Base-by-base conservation (phyloP, 2,797 vertebrate genomes). In the Typhlichthys eigenmanni region DNA sequence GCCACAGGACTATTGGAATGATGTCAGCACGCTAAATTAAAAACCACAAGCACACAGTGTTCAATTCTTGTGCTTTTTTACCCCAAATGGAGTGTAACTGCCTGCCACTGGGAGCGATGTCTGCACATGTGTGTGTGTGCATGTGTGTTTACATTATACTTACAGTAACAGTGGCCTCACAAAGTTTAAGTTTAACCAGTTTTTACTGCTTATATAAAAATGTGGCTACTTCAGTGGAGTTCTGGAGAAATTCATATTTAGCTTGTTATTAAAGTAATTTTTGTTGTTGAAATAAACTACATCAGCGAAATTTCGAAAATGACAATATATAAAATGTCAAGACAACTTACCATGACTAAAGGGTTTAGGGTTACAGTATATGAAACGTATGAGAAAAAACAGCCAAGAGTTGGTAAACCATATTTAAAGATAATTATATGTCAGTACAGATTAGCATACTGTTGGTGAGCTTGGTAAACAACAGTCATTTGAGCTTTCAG, bases 11-110 rank as follows among this genome's bases (percentile, higher is more conserved):
- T 75, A 72, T 84, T 86, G 80, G 81, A 84, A 57, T 68, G 70
- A 78, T 85, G 81, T 88, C 87, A 88, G 80, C 71, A 55, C 3
- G 1, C 70, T 78, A 83, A 87, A 89, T 88, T 76, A 85, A 89
- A 88, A 88, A 79, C 83, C 85, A 81, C 76, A 85, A 81, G 74
- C 80, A 82, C 8, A 52, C 79, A 82, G 80, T n/a, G 60, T 78
- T 86, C 84, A 72, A 87, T 84, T 84, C 83, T 45, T 75, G 65
- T 84, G 76, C 75, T 84, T 85, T 54, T 47, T 80, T 80, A 82
- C 66, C 81, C 68, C 80, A 74, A 68, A 82, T 48, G n/a, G 78
- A 82, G 78, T 66, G 47, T 60, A 75, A 76, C 63, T 75, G 79
- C 58, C 67, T 85, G 74, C 67, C 24, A 48, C 75, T 54, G 3